Evolutionary conservation across 2,113 vertebrate genomes (phyloP).

Genomic region (Cyprinus carpio): DNA sequence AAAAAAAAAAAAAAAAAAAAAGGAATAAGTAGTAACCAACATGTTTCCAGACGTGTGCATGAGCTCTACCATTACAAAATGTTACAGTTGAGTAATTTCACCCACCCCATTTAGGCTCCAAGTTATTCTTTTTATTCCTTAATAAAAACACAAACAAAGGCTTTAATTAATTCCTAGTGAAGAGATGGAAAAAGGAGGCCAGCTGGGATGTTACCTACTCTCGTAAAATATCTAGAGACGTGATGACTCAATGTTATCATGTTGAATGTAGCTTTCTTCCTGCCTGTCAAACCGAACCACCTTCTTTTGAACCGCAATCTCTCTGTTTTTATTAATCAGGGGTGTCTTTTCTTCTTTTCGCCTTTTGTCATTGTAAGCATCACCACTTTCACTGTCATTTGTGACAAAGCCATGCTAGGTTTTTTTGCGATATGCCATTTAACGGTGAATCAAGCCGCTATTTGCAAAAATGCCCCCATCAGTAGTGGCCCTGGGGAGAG

Average conservation of each 20-base stretch:
- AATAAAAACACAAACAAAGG: slow-evolving; percentile 43
- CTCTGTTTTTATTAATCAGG: slow-evolving; percentile 28
- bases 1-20: too few relatives aligned
- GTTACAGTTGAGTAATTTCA: slow-evolving; percentile 45
- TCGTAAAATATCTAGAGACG: slow-evolving; percentile 34
- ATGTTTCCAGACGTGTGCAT: neutral
- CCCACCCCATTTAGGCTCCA: slow-evolving; percentile 30
- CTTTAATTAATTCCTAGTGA: slow-evolving; percentile 51
- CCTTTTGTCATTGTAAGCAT: neutral
- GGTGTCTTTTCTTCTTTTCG: slow-evolving; percentile 9
- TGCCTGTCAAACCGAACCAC: slow-evolving; percentile 44
- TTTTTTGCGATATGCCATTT: slow-evolving; percentile 47
- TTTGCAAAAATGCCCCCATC: slow-evolving; percentile 55
- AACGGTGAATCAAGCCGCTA: neutral
- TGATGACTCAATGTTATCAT: slow-evolving; percentile 21
- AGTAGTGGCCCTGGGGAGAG: slow-evolving; percentile 63
- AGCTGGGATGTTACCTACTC: slow-evolving; percentile 34
- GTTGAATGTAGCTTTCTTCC: slow-evolving; percentile 23
- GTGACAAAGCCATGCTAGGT: neutral
- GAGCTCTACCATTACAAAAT: slow-evolving; percentile 18
- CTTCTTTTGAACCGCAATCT: slow-evolving; percentile 28
- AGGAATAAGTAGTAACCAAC: neutral
- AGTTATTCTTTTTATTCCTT: slow-evolving; percentile 42
- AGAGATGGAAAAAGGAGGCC: slow-evolving; percentile 23
- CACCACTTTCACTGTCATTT: slow-evolving; percentile 16